Conservation (phyloP, 35 echinoderm and acorn worm species). For the Apostichopus parvimensis region DNA sequence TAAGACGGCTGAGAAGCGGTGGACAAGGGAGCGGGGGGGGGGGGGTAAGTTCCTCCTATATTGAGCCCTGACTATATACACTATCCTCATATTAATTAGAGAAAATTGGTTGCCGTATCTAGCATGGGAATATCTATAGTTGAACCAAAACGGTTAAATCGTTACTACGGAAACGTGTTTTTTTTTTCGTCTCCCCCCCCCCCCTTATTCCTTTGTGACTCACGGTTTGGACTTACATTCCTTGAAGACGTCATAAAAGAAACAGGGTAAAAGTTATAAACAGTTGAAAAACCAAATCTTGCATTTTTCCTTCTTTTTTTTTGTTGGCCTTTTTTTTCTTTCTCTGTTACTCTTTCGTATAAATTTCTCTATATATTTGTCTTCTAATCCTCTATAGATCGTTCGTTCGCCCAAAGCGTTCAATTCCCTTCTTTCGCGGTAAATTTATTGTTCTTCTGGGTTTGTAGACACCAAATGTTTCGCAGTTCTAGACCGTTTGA, state of each 20-base stretch:
- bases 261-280: neutral
- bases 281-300: neutral
- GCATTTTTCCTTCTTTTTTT: no score
- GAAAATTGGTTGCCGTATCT: constrained; percentile 2
- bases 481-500: constrained; percentile 4
- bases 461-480: constrained; percentile 8
- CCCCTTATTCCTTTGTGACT: constrained; percentile 21
- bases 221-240: neutral
- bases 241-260: neutral
- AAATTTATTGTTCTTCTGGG: constrained; percentile 28
- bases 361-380: no score
- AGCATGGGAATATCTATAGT: neutral
- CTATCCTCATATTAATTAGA: constrained; percentile 3
- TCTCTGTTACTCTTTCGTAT: no score
- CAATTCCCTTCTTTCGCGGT: constrained; percentile 11
- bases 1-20: no score
- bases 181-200: neutral
- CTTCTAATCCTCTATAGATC: neutral
- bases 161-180: neutral
- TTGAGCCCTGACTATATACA: neutral
- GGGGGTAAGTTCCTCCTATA: neutral
- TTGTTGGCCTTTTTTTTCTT: neutral
- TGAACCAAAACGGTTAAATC: neutral
- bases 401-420: constrained; percentile 31
- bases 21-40: neutral